Base-by-base conservation (phyloP, 2,888 invertebrate species). In the Platerodrilus igneus region DNA sequence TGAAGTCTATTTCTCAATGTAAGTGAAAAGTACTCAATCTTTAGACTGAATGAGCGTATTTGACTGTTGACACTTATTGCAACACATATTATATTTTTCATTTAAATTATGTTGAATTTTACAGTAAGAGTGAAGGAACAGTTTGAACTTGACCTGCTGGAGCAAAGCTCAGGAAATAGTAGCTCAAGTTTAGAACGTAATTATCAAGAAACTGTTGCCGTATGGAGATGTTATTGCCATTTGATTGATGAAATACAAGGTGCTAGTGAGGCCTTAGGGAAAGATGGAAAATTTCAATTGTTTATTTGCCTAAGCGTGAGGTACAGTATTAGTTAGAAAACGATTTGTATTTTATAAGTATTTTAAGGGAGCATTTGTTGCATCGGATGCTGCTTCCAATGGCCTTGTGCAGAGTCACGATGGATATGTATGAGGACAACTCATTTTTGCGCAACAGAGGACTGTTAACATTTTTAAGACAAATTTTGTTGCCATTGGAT, bases 201-300 rank as follows among this genome's bases (percentile, higher is more conserved):
- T 45, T 67, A 67, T 41, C 64, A 65, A 43, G 66, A 66, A 56
- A 67, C 68, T 2, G 70, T 82, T 31, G 81, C 84, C 6, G 85
- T 92, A 45, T 86, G 93, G 80, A 76, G 86, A 41, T 85, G 89
- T 59, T 93, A 89, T 69, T 88, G 89, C 66, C 86, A 89, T 60
- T 75, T 96, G 8, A 81, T 95, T 62, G 85, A 87, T 58, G 91
- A 91, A 67, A 89, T 97, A 46, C 85, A 83, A 64, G 79, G 80
- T 30, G 86, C 86, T 1, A 90, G 89, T 36, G 81, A 81, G 57
- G 75, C 86, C n/a, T 75, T 93, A 13, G 99, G 97, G 35, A 97
- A 97, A 67, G 97, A 99, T 71, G 96, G 95, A 31, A 94, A 95
- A 69, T 96, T 99, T 66, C 96, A 97, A 68, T 77, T 96, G 21